Conservation (phyloP, 2,113 vertebrate species). For the Xyrauchen texanus region DNA sequence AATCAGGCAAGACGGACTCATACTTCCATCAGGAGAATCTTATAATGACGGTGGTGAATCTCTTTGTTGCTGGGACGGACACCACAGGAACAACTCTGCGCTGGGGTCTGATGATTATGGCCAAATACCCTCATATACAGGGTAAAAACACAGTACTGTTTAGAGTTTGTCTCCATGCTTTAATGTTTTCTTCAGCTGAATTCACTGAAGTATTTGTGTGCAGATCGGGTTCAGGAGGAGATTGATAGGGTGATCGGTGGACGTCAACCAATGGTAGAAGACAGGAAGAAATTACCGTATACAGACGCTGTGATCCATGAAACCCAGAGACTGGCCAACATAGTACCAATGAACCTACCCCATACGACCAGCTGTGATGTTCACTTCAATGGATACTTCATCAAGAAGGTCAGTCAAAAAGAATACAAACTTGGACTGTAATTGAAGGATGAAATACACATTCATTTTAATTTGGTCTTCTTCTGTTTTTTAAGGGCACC, state of each 20-base stretch:
- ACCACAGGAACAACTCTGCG: constrained; percentile 63
- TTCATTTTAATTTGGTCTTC: not conserved
- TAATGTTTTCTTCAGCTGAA: not conserved
- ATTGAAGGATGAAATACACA: not conserved
- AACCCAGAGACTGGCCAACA: constrained; percentile 67
- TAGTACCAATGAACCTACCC: constrained; percentile 56
- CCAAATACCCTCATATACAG: constrained; percentile 71
- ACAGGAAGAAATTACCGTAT: constrained; percentile 66
- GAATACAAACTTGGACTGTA: no score
- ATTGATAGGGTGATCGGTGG: constrained; percentile 62
- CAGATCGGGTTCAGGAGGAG: constrained; percentile 71
- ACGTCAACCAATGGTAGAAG: constrained; percentile 57
- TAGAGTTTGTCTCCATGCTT: not conserved
- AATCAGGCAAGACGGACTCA: constrained; percentile 24
- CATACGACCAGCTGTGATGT: constrained; percentile 48
- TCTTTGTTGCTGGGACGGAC: constrained; percentile 68
- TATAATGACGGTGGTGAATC: constrained; percentile 49
- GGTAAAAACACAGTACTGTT: constrained; percentile 54
- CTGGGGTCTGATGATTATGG: constrained; percentile 67
- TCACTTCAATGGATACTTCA: constrained; percentile 44
- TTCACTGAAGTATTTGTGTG: not conserved
- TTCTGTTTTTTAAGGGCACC: not conserved
- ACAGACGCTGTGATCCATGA: constrained; percentile 74
- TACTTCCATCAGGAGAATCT: constrained; percentile 57
- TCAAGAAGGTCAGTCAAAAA: constrained; percentile 44